Conservation (phyloP, 92 coral and sea anemone genomes). For the Pocillopora grandis region DNA sequence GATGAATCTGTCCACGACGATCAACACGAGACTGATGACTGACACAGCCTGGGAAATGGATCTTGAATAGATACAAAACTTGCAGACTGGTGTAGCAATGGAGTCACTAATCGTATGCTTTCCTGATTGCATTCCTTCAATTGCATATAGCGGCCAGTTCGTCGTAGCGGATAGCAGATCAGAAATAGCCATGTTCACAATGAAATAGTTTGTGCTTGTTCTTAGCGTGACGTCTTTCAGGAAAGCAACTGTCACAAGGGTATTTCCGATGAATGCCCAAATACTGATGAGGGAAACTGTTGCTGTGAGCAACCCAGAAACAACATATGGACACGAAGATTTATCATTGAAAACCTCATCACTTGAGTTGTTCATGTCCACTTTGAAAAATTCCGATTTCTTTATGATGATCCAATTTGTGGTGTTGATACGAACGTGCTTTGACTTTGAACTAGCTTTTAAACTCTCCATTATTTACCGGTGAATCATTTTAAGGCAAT, state of each 20-base stretch:
- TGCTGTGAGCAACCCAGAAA: neutral
- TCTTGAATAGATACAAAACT: neutral
- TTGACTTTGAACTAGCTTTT: too few relatives aligned
- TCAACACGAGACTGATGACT: constrained; percentile 22
- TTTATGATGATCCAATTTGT: too few relatives aligned
- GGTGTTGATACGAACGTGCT: too few relatives aligned
- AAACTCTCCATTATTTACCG: too few relatives aligned
- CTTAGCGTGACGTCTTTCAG: neutral
- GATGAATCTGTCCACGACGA: constrained; percentile 28
- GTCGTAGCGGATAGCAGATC: neutral
- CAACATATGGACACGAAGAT: neutral
- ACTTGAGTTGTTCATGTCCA: neutral
- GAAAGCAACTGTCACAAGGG: neutral
- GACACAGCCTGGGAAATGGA: constrained; percentile 35
- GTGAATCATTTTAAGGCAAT: too few relatives aligned
- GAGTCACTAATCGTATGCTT: neutral
- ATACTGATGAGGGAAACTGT: neutral
- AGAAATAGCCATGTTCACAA: constrained; percentile 19
- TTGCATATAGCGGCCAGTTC: constrained; percentile 8
- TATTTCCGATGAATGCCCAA: constrained; percentile 6
- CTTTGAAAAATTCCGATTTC: too few relatives aligned
- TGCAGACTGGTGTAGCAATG: neutral
- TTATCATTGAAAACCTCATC: neutral
- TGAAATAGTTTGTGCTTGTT: constrained; percentile 29
- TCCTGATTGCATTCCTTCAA: neutral